Evolutionary conservation across 2,113 vertebrate genomes (phyloP), one percentile per base, ranked within the genome.

Genomic region (Sander vitreus): DNA sequence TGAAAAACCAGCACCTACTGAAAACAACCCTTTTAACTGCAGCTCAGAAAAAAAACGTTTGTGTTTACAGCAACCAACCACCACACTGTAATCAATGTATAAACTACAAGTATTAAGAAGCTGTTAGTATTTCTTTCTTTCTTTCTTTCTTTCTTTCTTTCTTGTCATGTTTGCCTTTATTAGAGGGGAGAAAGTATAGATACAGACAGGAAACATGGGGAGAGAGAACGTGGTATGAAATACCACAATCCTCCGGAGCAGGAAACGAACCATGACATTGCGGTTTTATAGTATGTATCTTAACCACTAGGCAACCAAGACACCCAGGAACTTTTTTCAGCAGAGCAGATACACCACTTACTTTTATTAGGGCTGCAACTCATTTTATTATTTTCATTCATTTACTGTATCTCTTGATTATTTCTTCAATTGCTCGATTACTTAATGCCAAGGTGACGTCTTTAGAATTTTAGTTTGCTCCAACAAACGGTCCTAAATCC

Each of bases 21-120:
- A 71, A 53, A 55, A 68, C 5, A 45, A 16, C 9, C 8, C 62
- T 51, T 62, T 43, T 16, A 53, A 64, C 48, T 64, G 67, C 43
- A 67, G 50, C 66, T 73, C 47, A 21, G 33, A 45, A 78, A 80
- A 36, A 83, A 25, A n/a, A n/a, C n/a, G n/a, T n/a, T n/a, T n/a
- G n/a, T n/a, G n/a, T n/a, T n/a, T 15, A 51, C 18, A 55, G 57
- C 45, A 67, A 43, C 33, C 1, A 53, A 72, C 71, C 64, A 25
- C 78, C 6, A 57, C 19, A 63, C 21, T 45, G 43, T 48, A 27
- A 45, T 51, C 10, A 33, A 55, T 45, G 55, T 15, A 47, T 25
- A n/a, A n/a, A 62, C 23, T 4, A 48, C 8, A 25, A 45, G 33
- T 9, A 36, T 0, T 4, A 25, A 59, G 39, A 23, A 25, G 47